Conservation (phyloP, 92 coral and sea anemone genomes). For the Paramuricea clavata region DNA sequence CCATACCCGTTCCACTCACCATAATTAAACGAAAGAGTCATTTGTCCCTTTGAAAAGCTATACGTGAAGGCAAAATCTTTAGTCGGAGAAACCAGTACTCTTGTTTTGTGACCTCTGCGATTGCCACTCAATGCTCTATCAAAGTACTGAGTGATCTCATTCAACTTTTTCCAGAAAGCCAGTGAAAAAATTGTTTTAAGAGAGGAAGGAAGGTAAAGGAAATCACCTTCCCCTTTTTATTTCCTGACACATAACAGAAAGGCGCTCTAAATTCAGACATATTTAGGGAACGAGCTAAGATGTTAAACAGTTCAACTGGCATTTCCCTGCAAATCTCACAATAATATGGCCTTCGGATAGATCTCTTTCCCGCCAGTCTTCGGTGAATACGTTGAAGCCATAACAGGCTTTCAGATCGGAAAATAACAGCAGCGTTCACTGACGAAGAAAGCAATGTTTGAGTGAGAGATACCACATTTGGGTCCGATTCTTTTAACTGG, state of each 20-base stretch:
- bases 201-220: constrained; percentile 49
- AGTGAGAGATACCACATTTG: no score
- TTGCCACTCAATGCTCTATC: constrained; percentile 2
- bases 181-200: constrained; percentile 7
- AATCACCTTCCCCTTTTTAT: constrained; percentile 63
- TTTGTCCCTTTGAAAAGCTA: constrained; percentile 6
- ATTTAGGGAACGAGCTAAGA: constrained; percentile 10
- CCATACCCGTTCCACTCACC: constrained; percentile 31
- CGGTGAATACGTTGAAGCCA: constrained; percentile 58
- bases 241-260: constrained; percentile 54
- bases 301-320: constrained; percentile 68
- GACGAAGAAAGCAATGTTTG: no score
- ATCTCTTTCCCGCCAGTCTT: constrained; percentile 43
- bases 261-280: constrained; percentile 44
- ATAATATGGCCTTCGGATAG: constrained; percentile 64
- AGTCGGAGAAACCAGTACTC: constrained; percentile 15
- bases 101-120: constrained; percentile 26
- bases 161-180: constrained; percentile 21
- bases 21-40: constrained; percentile 6
- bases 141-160: background rate
- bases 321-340: constrained; percentile 64
- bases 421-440: background rate
- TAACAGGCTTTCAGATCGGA: constrained; percentile 23
- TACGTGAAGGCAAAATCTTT: constrained; percentile 22
- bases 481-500: no score